Conservation (phyloP, 2,888 invertebrate genomes). For the Protophormia terraenovae region DNA sequence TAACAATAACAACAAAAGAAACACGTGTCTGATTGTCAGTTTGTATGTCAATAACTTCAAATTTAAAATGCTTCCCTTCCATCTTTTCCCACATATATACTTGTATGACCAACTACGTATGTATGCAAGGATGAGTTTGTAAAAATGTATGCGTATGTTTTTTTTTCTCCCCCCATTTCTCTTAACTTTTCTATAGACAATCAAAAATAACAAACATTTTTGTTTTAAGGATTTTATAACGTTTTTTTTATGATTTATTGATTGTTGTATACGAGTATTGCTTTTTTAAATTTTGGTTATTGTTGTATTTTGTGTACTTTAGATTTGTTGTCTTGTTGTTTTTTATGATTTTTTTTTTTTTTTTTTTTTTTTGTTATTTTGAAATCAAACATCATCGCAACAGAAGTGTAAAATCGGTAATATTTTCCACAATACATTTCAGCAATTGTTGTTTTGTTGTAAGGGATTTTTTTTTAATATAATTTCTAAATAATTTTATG, state of each 20-base stretch:
- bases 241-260: conserved; percentile 58
- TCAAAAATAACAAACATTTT: conserved; percentile 51
- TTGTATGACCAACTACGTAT: neutral
- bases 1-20: conserved; percentile 18
- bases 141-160: neutral
- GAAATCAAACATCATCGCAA: neutral
- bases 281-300: neutral
- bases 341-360: neutral
- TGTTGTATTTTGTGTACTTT: neutral
- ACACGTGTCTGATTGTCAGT: conserved; percentile 63
- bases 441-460: conserved; percentile 1
- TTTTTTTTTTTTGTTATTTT: neutral
- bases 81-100: neutral
- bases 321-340: neutral
- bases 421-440: neutral
- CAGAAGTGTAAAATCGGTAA: conserved; percentile 35
- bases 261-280: conserved; percentile 10
- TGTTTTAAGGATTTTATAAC: conserved; percentile 44
- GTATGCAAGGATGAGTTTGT: neutral
- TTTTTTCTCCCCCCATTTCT: conserved; percentile 11
- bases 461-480: neutral
- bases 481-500: conserved; percentile 40
- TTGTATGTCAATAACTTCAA: conserved; percentile 56
- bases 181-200: conserved; percentile 44
- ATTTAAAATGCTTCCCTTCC: conserved; percentile 29